These are phyloP conservation scores for Acrocephalus arundinaceus DNA, from an alignment of 2,113 vertebrate species.

Conservation along the genomic window DNA sequence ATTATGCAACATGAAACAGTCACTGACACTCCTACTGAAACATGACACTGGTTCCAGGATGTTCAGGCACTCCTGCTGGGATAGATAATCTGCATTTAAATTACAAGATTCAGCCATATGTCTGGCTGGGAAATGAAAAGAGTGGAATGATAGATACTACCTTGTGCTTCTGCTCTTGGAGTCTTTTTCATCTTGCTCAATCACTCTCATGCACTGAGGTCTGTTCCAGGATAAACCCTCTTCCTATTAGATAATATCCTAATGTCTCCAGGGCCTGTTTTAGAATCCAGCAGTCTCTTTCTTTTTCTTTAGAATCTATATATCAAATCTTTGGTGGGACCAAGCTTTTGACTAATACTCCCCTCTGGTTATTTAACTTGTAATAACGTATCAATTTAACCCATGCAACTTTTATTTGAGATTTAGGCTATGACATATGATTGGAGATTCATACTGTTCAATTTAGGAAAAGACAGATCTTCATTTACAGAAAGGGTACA, in stretches of 20 bases:
- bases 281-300: background rate
- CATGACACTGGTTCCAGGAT: constrained; percentile 10
- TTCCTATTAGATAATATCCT: constrained; percentile 34
- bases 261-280: constrained; percentile 39
- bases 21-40: constrained; percentile 19
- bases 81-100: constrained; percentile 62
- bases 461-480: background rate
- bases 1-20: background rate
- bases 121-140: constrained; percentile 57
- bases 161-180: constrained; percentile 25
- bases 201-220: constrained; percentile 10
- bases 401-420: constrained; percentile 2
- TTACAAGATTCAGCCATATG: constrained; percentile 47
- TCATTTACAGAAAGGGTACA: background rate
- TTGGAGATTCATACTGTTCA: background rate
- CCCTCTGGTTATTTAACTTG: constrained; percentile 28
- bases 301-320: background rate
- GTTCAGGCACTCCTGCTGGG: constrained; percentile 45
- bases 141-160: constrained; percentile 59
- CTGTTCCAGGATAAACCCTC: constrained; percentile 43
- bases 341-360: constrained; percentile 39
- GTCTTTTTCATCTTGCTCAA: constrained; percentile 47
- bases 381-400: background rate
- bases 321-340: constrained; percentile 4
- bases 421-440: background rate